Evolutionary conservation across 2,797 vertebrate genomes (phyloP), one percentile per base, ranked within the genome.

Genomic region (Cyprinella venusta): DNA sequence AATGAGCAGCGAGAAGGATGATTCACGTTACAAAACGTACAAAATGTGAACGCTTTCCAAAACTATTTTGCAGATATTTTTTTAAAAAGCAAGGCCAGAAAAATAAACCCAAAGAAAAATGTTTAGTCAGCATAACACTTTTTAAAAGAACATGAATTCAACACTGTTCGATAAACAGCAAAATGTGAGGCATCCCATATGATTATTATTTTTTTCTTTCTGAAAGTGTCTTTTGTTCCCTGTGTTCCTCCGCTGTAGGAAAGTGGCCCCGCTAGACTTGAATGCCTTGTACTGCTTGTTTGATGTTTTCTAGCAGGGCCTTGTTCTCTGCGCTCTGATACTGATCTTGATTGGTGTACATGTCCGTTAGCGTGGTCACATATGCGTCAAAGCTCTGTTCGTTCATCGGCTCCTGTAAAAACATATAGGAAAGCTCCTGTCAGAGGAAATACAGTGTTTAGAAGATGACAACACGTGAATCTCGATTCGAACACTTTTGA

Each of bases 381-480:
- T 99, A 99, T 88, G 97, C 96, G 88, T 99, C 98, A 94, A 99
- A 99, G 96, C 98, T 99, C 95, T 99, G 98, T 94, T 98, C 98
- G 86, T 96, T 98, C 91, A 99, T 97, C 89, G 97, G 96, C 93
- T 99, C 98, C 98, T 99, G 96, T 86, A 90, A 93, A 81, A 81
- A 88, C 48, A 88, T 80, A 86, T 69, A 76, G 42, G 38, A 84
- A 74, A 67, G 12, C 16, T 30, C 15, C 19, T 18, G 45, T 80
- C 71, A 85, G 56, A 52, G 33, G 2, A 74, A 50, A 71, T 50
- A 45, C 33, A 64, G 15, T 19, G 3, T 42, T 45, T 76, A 3
- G 13, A 15, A 64, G 33, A 56, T 48, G 48, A 24, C 24, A 24
- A 63, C 38, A 72, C 26, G 77, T n/a, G 2, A 50, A n/a, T 50